phyloP scores from a whole-genome alignment of 1,140 invertebrate species.

The Philaenus spumarius region DNA sequence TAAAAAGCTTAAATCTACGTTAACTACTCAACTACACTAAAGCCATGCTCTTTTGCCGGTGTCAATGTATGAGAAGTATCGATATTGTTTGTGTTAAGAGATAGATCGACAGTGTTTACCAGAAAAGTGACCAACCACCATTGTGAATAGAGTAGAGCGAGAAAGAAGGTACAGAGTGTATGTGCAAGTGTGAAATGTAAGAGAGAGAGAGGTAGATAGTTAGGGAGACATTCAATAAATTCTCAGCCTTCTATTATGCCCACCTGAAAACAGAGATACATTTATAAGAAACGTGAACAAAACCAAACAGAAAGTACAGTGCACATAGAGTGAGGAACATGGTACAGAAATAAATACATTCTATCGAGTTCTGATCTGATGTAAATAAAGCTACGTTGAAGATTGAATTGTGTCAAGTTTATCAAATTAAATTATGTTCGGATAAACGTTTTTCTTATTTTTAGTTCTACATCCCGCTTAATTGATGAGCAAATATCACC shows the following conservation, averaged over 20 bases:
- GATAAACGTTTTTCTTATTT: too few relatives aligned
- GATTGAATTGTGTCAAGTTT: background rate
- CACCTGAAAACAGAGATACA: slow-evolving; percentile 25
- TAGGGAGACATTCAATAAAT: slow-evolving; percentile 23
- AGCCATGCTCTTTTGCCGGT: background rate
- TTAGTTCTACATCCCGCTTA: too few relatives aligned
- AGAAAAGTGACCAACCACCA: slow-evolving; percentile 7
- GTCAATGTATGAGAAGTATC: background rate
- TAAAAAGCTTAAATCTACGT: too few relatives aligned
- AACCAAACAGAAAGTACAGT: slow-evolving; percentile 25
- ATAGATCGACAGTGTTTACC: slow-evolving; percentile 2
- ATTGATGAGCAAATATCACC: too few relatives aligned
- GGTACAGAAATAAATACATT: background rate
- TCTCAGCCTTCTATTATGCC: slow-evolving; percentile 26
- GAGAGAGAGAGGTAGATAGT: background rate
- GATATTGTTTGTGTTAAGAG: background rate
- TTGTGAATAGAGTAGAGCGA: background rate
- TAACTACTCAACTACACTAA: too few relatives aligned
- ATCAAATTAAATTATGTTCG: too few relatives aligned
- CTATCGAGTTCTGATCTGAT: too few relatives aligned
- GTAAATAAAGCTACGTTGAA: background rate
- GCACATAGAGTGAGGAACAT: slow-evolving; percentile 2
- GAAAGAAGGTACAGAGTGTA: background rate
- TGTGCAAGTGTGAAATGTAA: slow-evolving; percentile 12
- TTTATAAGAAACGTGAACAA: slow-evolving; percentile 2